Evolutionary conservation across 1,140 invertebrate genomes (phyloP), one percentile per base, ranked within the genome.

Genomic region (Trichoplusia ni): DNA sequence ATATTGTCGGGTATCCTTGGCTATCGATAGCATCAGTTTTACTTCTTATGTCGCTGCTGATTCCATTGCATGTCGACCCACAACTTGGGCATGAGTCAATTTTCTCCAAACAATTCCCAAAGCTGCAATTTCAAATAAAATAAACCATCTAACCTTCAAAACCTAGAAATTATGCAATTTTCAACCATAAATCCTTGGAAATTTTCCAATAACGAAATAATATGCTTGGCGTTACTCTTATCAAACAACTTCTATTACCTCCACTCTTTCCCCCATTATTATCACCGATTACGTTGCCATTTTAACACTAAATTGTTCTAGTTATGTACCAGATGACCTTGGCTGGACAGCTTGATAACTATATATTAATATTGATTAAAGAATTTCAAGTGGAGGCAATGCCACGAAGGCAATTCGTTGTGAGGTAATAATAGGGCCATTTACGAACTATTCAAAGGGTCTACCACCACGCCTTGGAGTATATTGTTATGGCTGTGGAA

Each of bases 281-380:
- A 62, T 51, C 59, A 40, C 33, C 44, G 37, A 19, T 62, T 62
- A 51, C 33, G 19, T 31, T 25, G 46, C 59, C 14, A 19, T 51
- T 62, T 29, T 27, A 21, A 44, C 11, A 19, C 33, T 31, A 62
- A 62, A 62, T 14, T 4, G 9, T 37, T 35, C 9, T 9, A 6
- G 44, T 23, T 62, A 62, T 51, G 47, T 13, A 9, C 31, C 16
- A 37, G 31, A 40, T 27, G 47, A 62, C 59, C 59, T 62, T 62
- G 46, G n/a, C 0, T n/a, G 40, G 59, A 62, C 59, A 62, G 47
- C 23, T 51, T 51, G 23, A 62, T 38, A 19, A 40, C 14, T 58
- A 58, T 53, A 53, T 31, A 42, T 49, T 49, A 38, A 25, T 31
- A 58, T 58, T 58, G 54, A 58, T 44, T 58, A 58, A 44, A 58